These are phyloP conservation scores for Rotaria macrura DNA, from an alignment of 2,888 invertebrate genomes.

Conservation along the genomic window DNA sequence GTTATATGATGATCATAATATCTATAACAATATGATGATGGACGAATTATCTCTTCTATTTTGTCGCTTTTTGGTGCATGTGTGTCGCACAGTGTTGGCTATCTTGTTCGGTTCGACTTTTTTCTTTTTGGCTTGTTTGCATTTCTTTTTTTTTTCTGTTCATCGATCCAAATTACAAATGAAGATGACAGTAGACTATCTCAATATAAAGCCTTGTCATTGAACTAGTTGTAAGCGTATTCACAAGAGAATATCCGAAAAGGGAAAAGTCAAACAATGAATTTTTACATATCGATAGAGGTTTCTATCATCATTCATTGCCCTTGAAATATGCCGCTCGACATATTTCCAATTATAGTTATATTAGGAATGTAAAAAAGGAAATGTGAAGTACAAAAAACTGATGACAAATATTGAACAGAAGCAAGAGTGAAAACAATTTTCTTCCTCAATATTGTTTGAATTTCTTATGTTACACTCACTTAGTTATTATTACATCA, in stretches of 20 bases:
- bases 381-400: background rate
- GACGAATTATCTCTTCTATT: background rate
- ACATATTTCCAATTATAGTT: background rate
- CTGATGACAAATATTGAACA: background rate
- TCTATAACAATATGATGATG: background rate
- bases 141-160: background rate
- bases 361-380: background rate
- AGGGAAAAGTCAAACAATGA: background rate
- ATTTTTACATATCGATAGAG: background rate
- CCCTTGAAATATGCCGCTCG: background rate
- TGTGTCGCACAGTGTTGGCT: background rate
- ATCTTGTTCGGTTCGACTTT: background rate
- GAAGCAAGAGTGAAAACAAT: background rate
- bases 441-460: background rate
- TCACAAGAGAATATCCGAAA: background rate
- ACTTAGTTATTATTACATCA: slow-evolving; percentile 1
- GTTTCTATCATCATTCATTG: background rate
- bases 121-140: background rate
- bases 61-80: background rate
- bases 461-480: background rate
- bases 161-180: slow-evolving; percentile 4
- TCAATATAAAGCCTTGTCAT: background rate
- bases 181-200: background rate
- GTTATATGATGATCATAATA: background rate
- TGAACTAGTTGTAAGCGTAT: background rate